phyloP scores from a whole-genome alignment of 2,888 invertebrate species.

The Stegana nigrithorax region DNA sequence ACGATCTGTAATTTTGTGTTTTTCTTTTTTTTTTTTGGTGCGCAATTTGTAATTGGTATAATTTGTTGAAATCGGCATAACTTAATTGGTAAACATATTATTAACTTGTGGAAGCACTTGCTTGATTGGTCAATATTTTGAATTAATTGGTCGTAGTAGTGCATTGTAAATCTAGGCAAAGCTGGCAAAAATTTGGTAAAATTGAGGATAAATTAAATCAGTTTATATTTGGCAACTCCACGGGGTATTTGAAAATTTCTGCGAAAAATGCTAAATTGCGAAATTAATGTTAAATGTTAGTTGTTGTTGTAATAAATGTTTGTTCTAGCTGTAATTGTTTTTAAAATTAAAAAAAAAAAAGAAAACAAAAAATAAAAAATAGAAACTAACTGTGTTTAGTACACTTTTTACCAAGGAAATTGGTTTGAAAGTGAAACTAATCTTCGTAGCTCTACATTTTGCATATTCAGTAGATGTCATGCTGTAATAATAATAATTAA shows the following conservation, averaged over 20 bases:
- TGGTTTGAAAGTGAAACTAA: no score
- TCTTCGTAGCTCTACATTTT: no score
- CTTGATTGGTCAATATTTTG: conserved; percentile 28
- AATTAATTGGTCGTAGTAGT: conserved; percentile 11
- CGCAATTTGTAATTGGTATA: not conserved
- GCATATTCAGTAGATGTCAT: conserved; percentile 23
- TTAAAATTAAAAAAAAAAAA: conserved; percentile 20
- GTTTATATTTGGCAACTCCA: conserved; percentile 44
- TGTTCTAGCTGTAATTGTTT: conserved; percentile 43
- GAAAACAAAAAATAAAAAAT: not conserved
- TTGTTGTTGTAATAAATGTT: conserved; percentile 60
- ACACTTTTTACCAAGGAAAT: no score
- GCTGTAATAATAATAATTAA: no score
- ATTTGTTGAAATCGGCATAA: conserved; percentile 9
- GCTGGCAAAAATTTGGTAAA: conserved; percentile 31
- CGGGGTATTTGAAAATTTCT: conserved; percentile 34
- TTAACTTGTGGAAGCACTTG: conserved; percentile 46
- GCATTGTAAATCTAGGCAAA: conserved; percentile 29
- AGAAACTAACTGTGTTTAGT: no score
- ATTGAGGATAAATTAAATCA: not conserved
- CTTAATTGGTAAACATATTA: no score
- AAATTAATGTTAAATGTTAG: conserved; percentile 46
- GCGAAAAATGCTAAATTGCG: conserved; percentile 25
- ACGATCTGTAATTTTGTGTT: not conserved
- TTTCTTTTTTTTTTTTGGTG: not conserved